Conservation (phyloP, 2,113 vertebrate species). For the Callipepla squamata region DNA sequence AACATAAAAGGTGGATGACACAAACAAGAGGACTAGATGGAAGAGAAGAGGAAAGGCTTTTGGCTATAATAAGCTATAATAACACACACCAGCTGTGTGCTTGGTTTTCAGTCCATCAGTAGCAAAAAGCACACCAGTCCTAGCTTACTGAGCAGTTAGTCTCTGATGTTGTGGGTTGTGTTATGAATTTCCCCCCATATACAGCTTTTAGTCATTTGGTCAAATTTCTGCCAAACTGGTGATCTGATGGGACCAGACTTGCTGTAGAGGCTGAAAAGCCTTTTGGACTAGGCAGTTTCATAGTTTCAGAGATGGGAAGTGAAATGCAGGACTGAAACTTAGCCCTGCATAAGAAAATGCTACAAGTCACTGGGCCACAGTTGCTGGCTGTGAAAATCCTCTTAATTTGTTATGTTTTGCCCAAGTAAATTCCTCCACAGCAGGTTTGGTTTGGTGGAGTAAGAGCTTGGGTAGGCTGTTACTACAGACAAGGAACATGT, state of each 20-base stretch:
- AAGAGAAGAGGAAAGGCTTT: slow-evolving; percentile 15
- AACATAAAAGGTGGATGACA: slow-evolving; percentile 4
- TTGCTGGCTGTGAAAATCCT: background rate
- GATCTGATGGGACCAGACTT: background rate
- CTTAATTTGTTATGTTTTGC: background rate
- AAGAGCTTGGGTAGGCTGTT: background rate
- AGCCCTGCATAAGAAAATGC: background rate
- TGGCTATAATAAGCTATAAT: background rate
- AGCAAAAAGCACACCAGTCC: background rate
- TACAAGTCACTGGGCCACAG: background rate
- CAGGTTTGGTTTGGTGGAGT: background rate
- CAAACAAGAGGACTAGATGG: background rate
- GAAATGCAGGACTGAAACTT: background rate
- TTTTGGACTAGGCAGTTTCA: background rate
- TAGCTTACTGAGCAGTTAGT: background rate
- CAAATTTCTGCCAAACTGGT: background rate
- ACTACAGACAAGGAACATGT: background rate
- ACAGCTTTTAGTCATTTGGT: background rate
- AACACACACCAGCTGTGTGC: background rate
- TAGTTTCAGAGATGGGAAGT: background rate
- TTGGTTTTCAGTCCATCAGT: background rate
- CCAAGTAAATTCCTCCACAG: background rate
- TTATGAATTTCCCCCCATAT: background rate
- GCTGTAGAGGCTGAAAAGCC: background rate
- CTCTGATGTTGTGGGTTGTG: background rate